Base-by-base conservation (phyloP, 1,140 invertebrate species). In the Drosophila elegans region DNA sequence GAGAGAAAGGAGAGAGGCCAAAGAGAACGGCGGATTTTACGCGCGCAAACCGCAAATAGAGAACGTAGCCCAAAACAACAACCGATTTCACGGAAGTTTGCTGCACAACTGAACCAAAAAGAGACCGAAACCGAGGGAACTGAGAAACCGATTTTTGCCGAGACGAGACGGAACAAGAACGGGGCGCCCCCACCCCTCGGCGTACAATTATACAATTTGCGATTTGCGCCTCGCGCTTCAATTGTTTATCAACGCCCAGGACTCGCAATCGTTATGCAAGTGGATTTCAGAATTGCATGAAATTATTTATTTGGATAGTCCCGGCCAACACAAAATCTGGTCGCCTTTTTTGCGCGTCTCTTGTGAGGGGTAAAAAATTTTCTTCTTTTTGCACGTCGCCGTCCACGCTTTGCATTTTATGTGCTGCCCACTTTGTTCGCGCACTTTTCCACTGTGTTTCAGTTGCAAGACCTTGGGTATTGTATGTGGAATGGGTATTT, bases 61-160 rank as follows among this genome's bases (percentile, higher is more conserved):
- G 60, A 54, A 81, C 77, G 74, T 67, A 75, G 63, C 32, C 42
- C 16, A 71, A 83, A 76, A 77, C 73, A 76, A 68, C 63, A 84
- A 88, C 83, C 83, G 80, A 89, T 69, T 68, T 81, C 79, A 83
- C 84, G 84, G 83, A 88, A 78, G 83, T 81, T 88, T 67, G 80
- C 72, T 88, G 84, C 83, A 88, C 75, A 86, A 86, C 82, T 86
- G 75, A 73, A 73, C 64, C 66, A 69, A 60, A 64, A 66, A 74
- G 71, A 64, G 59, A 79, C 78, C 77, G 74, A 79, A 67, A 69
- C 46, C 46, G 46, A 48, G 12, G 25, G n/a, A 12, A 2, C 63
- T 63, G 66, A 76, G 49, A 76, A 21, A 21, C 16, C 16, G 63
- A 76, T 41, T 64, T 78, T 74, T 75, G 81, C 71, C 76, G 80